Conservation (phyloP, 2,888 invertebrate genomes). For the Leucania comma region DNA sequence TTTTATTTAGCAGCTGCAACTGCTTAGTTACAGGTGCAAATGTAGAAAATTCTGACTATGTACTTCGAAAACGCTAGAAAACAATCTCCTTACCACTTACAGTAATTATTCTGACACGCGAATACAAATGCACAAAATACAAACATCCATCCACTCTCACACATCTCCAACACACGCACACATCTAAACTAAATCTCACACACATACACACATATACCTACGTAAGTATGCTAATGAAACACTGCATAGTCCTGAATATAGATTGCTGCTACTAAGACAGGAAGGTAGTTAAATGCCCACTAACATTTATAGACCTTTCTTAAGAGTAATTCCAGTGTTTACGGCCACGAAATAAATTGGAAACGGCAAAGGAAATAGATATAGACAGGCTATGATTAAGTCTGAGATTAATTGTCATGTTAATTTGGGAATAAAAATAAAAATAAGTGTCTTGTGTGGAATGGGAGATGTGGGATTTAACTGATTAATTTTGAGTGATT, state of each 20-base stretch:
- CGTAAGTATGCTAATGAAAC: constrained; percentile 67
- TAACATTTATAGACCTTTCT: constrained; percentile 65
- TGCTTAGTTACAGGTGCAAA: neutral
- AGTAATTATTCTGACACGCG: too few species aligned
- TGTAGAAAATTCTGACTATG: neutral
- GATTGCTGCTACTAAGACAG: constrained; percentile 63
- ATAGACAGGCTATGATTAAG: constrained; percentile 37
- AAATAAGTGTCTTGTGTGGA: neutral
- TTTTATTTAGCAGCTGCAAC: too few species aligned
- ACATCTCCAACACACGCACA: neutral
- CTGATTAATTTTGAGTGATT: constrained; percentile 17
- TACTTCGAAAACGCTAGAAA: neutral
- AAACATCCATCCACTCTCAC: too few species aligned
- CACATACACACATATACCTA: constrained; percentile 35
- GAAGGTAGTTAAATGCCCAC: constrained; percentile 62
- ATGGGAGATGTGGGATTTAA: constrained; percentile 3
- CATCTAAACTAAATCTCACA: too few species aligned
- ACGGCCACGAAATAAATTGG: constrained; percentile 54
- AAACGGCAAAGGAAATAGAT: constrained; percentile 36
- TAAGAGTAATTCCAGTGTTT: constrained; percentile 50
- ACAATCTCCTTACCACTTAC: neutral
- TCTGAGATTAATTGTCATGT: constrained; percentile 48
- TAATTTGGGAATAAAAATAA: constrained; percentile 44
- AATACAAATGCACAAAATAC: neutral
- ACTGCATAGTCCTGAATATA: constrained; percentile 66